phyloP scores from a whole-genome alignment of 2,113 vertebrate genomes.

The Vireo altiloquus region DNA sequence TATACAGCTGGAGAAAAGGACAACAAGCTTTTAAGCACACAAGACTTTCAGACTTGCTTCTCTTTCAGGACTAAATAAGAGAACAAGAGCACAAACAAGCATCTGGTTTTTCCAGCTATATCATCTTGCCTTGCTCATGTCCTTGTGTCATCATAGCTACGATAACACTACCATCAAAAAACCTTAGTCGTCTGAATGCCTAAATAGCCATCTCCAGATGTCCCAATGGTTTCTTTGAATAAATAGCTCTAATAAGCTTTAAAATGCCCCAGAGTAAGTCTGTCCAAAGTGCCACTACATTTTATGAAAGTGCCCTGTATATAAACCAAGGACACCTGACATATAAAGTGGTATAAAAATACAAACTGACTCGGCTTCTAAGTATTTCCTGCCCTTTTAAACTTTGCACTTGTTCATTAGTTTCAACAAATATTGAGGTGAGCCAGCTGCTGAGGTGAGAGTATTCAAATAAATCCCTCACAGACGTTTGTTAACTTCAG shows the following conservation, averaged over 20 bases:
- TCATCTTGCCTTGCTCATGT: neutral
- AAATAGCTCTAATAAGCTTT: neutral
- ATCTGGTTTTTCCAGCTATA: neutral
- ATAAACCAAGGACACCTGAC: neutral
- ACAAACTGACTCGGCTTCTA: slow-evolving; percentile 34
- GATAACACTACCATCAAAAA: neutral
- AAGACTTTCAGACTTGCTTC: neutral
- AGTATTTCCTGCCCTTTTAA: slow-evolving; percentile 59
- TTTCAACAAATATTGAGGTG: slow-evolving; percentile 51
- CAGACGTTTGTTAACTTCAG: slow-evolving; percentile 48
- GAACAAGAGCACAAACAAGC: neutral
- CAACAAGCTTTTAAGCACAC: neutral
- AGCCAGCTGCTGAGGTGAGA: slow-evolving; percentile 59
- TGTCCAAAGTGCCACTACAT: neutral
- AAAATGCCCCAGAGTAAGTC: neutral
- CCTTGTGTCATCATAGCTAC: neutral
- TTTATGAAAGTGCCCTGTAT: neutral
- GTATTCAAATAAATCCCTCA: slow-evolving; percentile 58
- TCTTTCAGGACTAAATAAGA: neutral
- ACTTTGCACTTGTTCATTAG: slow-evolving; percentile 57
- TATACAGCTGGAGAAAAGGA: neutral
- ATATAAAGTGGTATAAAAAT: slow-evolving; percentile 29
- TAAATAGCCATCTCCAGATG: neutral
- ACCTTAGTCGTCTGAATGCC: neutral
- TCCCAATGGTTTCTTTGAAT: neutral